Evolutionary conservation across 2,113 vertebrate genomes (phyloP), one percentile per base, ranked within the genome.

Genomic region (Clinocottus analis): DNA sequence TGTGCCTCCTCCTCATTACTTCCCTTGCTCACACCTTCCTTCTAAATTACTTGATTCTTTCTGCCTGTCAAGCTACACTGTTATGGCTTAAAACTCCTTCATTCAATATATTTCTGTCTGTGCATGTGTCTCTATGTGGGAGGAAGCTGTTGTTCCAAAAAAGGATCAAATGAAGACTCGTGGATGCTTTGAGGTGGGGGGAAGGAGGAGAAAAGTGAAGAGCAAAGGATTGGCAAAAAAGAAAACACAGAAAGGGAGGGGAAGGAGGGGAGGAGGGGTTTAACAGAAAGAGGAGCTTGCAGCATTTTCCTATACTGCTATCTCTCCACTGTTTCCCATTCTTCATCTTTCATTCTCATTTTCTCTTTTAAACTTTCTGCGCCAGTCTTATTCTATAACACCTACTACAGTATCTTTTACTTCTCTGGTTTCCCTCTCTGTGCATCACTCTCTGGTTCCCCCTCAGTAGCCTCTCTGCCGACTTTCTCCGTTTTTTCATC

Each of bases 401-500:
- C 71, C 65, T 77, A 60, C 65, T 77, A 60, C 75, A 79, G 49
- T 72, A 87, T 89, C 79, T 86, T 83, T 85, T 67, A 61, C 86
- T 79, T 77, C 58, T 63, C 43, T 63, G 49, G 69, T 83, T 85
- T 80, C 35, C 45, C 70, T 74, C 66, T 72, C 53, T 83, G 66
- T 85, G 68, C 77, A 70, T 83, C 75, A 59, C 72, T 83, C 71
- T 72, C 77, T 77, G 68, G 74, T 89, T 85, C 49, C 39, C 31
- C 72, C 85, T 86, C 89, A 87, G 83, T 89, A 83, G 87, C 80
- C 77, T 76, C 83, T 85, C 73, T 84, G 79, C 75, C 41, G 75
- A 84, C 71, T 85, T 87, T 85, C 79, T 84, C n/a, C 47, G 33
- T 78, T 84, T 87, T 85, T 85, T 87, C 80, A 91, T 90, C 85